Evolutionary conservation across 1,140 invertebrate genomes (phyloP).

Genomic region (Meloidogyne chitwoodi): DNA sequence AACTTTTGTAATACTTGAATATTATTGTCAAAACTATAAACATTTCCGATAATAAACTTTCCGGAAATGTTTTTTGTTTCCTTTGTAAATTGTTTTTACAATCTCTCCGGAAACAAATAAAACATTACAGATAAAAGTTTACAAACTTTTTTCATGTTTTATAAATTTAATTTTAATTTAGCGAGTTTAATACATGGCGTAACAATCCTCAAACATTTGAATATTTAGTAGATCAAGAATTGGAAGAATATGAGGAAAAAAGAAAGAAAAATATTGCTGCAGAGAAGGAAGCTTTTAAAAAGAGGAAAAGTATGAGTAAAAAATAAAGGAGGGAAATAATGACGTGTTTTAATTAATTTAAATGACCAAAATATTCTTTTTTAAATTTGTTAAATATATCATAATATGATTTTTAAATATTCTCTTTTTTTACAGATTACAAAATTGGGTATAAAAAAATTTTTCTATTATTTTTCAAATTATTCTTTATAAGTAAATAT

Average conservation of each 20-base stretch:
- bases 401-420: too few relatives aligned
- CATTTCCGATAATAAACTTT: constrained; percentile 13
- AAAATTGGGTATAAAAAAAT: too few relatives aligned
- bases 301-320: background rate
- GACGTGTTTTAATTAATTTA: too few relatives aligned
- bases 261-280: constrained; percentile 1
- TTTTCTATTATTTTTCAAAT: too few relatives aligned
- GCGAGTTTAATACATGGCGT: constrained; percentile 41
- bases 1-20: too few relatives aligned
- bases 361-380: too few relatives aligned
- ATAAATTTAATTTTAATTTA: constrained; percentile 18
- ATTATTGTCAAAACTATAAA: background rate
- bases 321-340: background rate
- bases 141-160: too few relatives aligned
- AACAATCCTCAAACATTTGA: constrained; percentile 23
- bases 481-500: too few relatives aligned
- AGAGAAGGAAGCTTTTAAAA: background rate
- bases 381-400: too few relatives aligned
- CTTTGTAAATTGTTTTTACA: background rate
- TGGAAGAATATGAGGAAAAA: constrained; percentile 30
- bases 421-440: too few relatives aligned
- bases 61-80: constrained; percentile 13
- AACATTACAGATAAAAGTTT: too few relatives aligned
- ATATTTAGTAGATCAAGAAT: constrained; percentile 27
- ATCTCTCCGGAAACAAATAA: too few relatives aligned